A percentile compares a stretch with the other conserved stretches of the same genome.
Conservation (phyloP, 1,140 invertebrate species). For the Tetragonula clypearis region DNA sequence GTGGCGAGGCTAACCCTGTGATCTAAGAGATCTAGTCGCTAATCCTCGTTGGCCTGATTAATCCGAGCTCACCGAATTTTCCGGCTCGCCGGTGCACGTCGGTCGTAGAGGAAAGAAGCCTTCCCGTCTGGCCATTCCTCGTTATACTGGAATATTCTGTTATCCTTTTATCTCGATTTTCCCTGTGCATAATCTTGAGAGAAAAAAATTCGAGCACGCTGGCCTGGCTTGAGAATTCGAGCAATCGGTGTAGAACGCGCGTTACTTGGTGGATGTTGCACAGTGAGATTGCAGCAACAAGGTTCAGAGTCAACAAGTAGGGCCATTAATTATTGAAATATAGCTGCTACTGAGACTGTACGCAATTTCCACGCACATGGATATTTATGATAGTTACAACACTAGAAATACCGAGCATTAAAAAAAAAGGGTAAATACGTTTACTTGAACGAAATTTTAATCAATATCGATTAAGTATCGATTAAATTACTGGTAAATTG, state of each 20-base stretch:
- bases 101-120: background rate
- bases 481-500: too few relatives aligned
- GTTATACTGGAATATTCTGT: background rate
- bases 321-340: too few relatives aligned
- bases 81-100: background rate
- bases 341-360: too few relatives aligned
- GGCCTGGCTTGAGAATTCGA: background rate
- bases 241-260: background rate
- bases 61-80: conserved; percentile 41
- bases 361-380: too few relatives aligned
- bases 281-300: background rate
- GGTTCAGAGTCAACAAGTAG: too few relatives aligned
- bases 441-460: too few relatives aligned
- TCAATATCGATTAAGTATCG: too few relatives aligned
- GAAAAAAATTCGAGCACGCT: background rate
- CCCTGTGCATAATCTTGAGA: background rate
- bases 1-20: conserved; percentile 18
- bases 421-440: too few relatives aligned
- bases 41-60: conserved; percentile 30
- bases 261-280: background rate
- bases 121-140: background rate
- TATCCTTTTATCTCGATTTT: conserved; percentile 26
- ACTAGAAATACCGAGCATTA: too few relatives aligned
- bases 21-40: conserved; percentile 38
- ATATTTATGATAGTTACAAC: too few relatives aligned